Evolutionary conservation across 1,140 invertebrate genomes (phyloP).

Genomic region (Leguminivora glycinivorella): DNA sequence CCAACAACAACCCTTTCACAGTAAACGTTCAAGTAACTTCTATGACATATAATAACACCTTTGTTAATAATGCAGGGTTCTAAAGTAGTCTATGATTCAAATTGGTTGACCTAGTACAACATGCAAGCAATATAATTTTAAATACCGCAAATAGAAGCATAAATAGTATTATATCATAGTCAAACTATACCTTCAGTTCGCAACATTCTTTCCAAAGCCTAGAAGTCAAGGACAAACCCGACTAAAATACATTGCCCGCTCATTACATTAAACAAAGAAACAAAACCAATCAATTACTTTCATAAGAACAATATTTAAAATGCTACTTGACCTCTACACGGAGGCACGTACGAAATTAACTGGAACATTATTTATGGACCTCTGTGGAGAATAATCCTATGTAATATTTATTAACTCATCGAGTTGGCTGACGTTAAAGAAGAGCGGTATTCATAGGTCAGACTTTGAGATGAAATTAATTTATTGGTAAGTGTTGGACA

Average conservation of each 20-base stretch:
- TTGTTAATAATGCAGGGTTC: too few species aligned
- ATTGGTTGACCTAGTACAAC: too few species aligned
- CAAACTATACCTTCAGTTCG: background rate
- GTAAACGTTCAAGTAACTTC: too few species aligned
- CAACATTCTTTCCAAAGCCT: conserved; percentile 2
- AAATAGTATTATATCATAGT: too few species aligned
- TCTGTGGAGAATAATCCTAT: conserved; percentile 47
- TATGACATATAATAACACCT: too few species aligned
- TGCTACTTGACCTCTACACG: conserved; percentile 58
- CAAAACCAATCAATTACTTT: conserved; percentile 61
- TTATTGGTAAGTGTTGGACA: too few species aligned
- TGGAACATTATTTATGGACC: conserved; percentile 60
- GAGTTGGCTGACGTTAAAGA: conserved; percentile 42
- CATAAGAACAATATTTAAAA: conserved; percentile 62
- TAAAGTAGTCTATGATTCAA: too few species aligned
- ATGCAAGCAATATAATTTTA: too few species aligned
- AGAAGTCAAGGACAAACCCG: conserved; percentile 33
- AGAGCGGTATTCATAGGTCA: conserved; percentile 44
- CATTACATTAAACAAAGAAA: conserved; percentile 62
- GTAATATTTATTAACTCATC: conserved; percentile 59
- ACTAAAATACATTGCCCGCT: conserved; percentile 48
- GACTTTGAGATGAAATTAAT: conserved; percentile 15
- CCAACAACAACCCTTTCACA: too few species aligned
- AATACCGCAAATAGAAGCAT: too few species aligned
- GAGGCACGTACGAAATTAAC: conserved; percentile 60